These are phyloP conservation scores for Gibbula magus DNA, from an alignment of 2,888 invertebrate species.

Conservation along the genomic window DNA sequence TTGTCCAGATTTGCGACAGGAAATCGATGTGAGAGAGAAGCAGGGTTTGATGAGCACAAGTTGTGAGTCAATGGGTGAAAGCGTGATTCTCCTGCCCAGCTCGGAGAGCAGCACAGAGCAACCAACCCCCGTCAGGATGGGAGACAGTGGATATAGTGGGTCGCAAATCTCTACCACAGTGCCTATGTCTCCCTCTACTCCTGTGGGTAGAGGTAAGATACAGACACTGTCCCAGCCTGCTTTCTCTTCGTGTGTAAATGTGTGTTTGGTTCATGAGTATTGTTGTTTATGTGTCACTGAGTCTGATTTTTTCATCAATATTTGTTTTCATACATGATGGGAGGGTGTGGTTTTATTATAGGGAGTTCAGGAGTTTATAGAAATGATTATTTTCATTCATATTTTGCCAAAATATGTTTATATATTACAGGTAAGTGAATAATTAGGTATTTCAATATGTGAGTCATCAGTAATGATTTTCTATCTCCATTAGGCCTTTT, in stretches of 20 bases:
- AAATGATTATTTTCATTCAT: no score
- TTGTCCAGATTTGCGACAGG: constrained; percentile 84
- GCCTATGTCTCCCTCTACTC: constrained; percentile 43
- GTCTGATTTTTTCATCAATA: no score
- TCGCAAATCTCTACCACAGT: constrained; percentile 32
- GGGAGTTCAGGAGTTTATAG: no score
- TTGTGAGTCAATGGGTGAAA: constrained; percentile 25
- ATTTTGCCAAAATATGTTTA: no score
- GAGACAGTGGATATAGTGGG: constrained; percentile 50
- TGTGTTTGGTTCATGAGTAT: no score
- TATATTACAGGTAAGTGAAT: no score
- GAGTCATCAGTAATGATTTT: no score
- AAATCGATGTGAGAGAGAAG: constrained; percentile 64
- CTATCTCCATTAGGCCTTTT: no score
- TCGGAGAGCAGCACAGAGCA: constrained; percentile 17
- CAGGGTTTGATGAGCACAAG: constrained; percentile 24
- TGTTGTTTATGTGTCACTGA: no score
- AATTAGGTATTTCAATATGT: no score
- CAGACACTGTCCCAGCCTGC: background rate
- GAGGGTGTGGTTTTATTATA: background rate
- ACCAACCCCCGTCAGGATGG: constrained; percentile 31
- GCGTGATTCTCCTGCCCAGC: background rate
- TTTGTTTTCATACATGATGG: no score
- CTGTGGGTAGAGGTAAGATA: constrained; percentile 35
- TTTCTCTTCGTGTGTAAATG: background rate